These are phyloP conservation scores for Aphodius sticticus DNA, from an alignment of 2,888 invertebrate genomes.

Conservation along the genomic window DNA sequence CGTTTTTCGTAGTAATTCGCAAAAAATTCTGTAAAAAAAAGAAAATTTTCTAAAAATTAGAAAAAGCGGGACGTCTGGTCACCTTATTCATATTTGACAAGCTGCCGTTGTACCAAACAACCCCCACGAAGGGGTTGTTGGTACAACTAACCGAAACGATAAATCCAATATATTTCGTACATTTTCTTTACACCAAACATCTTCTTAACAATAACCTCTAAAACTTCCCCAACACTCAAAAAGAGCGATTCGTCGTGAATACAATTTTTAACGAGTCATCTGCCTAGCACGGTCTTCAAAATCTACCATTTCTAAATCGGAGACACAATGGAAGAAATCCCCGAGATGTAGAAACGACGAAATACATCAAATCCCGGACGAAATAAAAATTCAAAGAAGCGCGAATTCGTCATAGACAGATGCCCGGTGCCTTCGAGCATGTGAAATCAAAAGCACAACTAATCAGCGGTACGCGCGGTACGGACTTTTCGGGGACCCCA, in stretches of 20 bases:
- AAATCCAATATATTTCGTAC: too few relatives aligned
- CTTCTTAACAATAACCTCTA: too few relatives aligned
- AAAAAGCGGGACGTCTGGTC: too few relatives aligned
- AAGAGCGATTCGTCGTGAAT: neutral
- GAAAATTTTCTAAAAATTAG: too few relatives aligned
- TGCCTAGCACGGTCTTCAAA: neutral
- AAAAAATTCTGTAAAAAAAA: too few relatives aligned
- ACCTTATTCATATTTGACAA: too few relatives aligned
- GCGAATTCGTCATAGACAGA: slow-evolving; percentile 4
- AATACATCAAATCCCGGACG: neutral
- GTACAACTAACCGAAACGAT: too few relatives aligned
- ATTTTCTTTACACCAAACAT: too few relatives aligned
- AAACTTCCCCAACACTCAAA: neutral
- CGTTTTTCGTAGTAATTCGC: too few relatives aligned
- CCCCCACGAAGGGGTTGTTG: too few relatives aligned
- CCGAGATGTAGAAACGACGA: neutral
- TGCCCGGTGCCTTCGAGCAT: neutral
- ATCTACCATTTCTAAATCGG: neutral
- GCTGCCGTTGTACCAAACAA: too few relatives aligned
- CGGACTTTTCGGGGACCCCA: neutral
- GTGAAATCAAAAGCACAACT: neutral
- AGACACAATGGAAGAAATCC: neutral
- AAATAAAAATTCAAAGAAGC: neutral
- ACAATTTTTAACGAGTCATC: neutral
- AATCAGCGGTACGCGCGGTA: neutral